Conservation (phyloP, 2,797 vertebrate species). For the Crocidura indochinensis region DNA sequence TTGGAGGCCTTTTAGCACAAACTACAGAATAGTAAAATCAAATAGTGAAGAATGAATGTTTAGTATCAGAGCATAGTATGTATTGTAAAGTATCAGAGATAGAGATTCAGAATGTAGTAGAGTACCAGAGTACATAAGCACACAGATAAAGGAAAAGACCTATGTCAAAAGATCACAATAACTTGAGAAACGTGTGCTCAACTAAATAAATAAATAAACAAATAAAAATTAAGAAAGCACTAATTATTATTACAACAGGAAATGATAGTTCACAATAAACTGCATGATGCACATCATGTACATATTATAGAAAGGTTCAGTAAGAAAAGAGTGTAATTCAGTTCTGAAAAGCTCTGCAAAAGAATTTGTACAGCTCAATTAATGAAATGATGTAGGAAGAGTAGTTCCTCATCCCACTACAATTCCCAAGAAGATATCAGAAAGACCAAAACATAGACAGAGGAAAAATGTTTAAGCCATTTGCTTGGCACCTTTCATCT, state of each 20-base stretch:
- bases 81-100: too few species aligned
- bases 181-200: not conserved
- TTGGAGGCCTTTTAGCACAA: slow-evolving; percentile 34
- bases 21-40: slow-evolving; percentile 21
- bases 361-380: not conserved
- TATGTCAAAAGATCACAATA: not conserved
- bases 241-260: not conserved
- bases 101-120: too few species aligned
- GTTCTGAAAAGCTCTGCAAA: not conserved
- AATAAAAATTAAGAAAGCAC: not conserved
- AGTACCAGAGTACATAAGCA: not conserved
- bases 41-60: not conserved
- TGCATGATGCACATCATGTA: not conserved
- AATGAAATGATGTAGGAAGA: not conserved
- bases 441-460: not conserved
- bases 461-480: too few species aligned
- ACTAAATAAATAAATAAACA: slow-evolving; percentile 6
- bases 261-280: not conserved
- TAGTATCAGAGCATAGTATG: not conserved
- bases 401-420: not conserved
- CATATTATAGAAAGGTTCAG: not conserved
- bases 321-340: not conserved
- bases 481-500: too few species aligned
- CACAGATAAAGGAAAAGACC: slow-evolving; percentile 21
- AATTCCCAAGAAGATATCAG: not conserved